Base-by-base conservation (phyloP, 1,140 invertebrate genomes). In the Pseudomyrmex pallidus region DNA sequence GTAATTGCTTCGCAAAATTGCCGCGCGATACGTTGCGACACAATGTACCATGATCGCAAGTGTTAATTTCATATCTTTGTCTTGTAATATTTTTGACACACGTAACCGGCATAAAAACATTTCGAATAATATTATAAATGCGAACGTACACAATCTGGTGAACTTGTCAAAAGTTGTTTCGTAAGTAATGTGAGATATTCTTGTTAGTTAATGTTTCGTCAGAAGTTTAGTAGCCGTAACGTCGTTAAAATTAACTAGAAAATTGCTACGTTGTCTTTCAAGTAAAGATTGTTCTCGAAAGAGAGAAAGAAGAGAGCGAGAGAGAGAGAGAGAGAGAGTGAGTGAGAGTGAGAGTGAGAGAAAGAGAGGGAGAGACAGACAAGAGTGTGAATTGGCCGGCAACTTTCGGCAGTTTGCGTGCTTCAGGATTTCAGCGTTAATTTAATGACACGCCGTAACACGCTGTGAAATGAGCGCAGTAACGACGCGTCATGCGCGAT, bases 381-480 rank as follows among this genome's bases (percentile, higher is more conserved):
- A 35, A 2, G 5, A 35, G 54, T 70, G 57, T 59, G 44, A 70
- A 56, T 70, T 72, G 44, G 20, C 46, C 76, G 10, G 76, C 46
- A 80, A 80, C 66, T 80, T 80, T 80, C 12, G 46, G 54, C 46
- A 80, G 66, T 70, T 80, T 80, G 66, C 54, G 66, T 80, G 76
- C 44, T 80, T 17, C 54, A 72, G 76, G 66, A 72, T 80, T 80
- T 80, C 54, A 35, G 54, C 76, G 72, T 80, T 78, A 56, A 63
- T 54, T 73, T 76, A 63, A 70, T 85, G 56, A 85, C 84, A 46
- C 13, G 64, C 46, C 15, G 17, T 59, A 67, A 70, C 77, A 52
- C 17, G 54, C 46, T 15, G 59, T 25, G 56, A 72, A 12, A 61
- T 67, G 63, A 46, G 68, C 57, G n/a, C 66, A 84, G 52, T 74